These are phyloP conservation scores for Columbina picui DNA, from an alignment of 2,113 vertebrate genomes.

Conservation along the genomic window DNA sequence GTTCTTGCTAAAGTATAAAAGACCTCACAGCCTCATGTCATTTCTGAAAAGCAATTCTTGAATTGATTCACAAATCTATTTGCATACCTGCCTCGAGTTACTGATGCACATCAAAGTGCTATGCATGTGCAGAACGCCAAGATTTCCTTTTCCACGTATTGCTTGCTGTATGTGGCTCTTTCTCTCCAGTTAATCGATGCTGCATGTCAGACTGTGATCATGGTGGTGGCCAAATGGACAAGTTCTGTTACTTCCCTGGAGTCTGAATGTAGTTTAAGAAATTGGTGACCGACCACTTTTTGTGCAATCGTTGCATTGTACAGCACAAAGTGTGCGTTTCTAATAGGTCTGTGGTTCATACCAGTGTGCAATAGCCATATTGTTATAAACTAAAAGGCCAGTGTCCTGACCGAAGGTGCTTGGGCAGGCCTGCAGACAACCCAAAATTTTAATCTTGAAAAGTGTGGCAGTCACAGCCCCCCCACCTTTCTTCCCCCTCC, in stretches of 20 bases:
- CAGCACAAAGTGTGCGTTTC: background rate
- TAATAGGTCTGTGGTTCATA: background rate
- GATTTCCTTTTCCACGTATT: background rate
- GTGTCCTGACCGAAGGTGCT: background rate
- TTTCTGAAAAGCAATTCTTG: background rate
- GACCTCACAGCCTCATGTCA: fast-evolving
- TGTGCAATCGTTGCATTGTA: fast-evolving
- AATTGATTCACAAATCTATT: background rate
- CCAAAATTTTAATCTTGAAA: background rate
- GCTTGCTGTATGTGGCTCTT: fast-evolving
- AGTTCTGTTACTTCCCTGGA: background rate
- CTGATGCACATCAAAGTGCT: background rate
- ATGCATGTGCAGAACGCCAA: background rate
- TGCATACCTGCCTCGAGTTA: background rate
- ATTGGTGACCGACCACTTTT: fast-evolving
- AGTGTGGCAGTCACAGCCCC: too few relatives aligned
- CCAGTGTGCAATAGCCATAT: background rate
- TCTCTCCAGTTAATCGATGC: background rate
- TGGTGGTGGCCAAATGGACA: background rate
- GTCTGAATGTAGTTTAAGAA: background rate
- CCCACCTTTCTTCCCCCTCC: too few relatives aligned
- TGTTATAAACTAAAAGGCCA: background rate
- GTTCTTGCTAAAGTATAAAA: background rate
- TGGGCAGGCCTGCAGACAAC: background rate
- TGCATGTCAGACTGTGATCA: background rate